Base-by-base conservation (phyloP, 2,797 vertebrate species). In the Sus cebifrons region DNA sequence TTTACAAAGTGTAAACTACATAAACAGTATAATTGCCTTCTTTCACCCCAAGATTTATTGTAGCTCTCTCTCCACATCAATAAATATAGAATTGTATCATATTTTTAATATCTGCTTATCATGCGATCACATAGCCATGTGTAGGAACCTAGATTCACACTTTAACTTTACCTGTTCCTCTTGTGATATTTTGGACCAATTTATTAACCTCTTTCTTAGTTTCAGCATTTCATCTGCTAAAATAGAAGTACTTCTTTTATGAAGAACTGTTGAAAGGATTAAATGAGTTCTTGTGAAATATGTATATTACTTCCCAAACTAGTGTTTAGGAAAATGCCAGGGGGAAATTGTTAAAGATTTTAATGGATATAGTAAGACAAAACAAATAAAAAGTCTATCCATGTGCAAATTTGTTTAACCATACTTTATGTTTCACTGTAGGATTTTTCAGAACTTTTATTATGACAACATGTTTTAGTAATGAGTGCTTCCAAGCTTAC, bases 171-270 rank as follows among this genome's bases (percentile, higher is more conserved):
- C 23, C n/a, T 5, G 18, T 92, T 68, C 16, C 23, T 73, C 6
- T 89, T 32, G 49, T 60, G n/a, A 49, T 54, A 79, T 85, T 23
- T 75, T 70, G 13, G 15, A 79, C 36, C 81, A 11, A 95, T 65
- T 56, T 79, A 73, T 71, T 86, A 81, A 67, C 18, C 52, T 79
- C 29, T 49, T 49, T 75, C 10, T 62, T 70, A 79, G 9, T 74
- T 44, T 83, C 32, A 64, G 3, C 77, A 75, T 83, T 90, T 90
- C 60, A 84, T 90, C 27, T 84, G 21, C 49, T 71, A 79, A 95
- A 92, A 95, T 16, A 54, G 13, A 3, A 70, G 17, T 92, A 20
- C 44, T 44, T 79, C n/a, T 94, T 85, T 70, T 2, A 67, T 64
- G n/a, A 93, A 70, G 16, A 93, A 44, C 5, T 68, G 1, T 49